Base-by-base conservation (phyloP, 2,888 invertebrate species). In the Slavum lentiscoides region DNA sequence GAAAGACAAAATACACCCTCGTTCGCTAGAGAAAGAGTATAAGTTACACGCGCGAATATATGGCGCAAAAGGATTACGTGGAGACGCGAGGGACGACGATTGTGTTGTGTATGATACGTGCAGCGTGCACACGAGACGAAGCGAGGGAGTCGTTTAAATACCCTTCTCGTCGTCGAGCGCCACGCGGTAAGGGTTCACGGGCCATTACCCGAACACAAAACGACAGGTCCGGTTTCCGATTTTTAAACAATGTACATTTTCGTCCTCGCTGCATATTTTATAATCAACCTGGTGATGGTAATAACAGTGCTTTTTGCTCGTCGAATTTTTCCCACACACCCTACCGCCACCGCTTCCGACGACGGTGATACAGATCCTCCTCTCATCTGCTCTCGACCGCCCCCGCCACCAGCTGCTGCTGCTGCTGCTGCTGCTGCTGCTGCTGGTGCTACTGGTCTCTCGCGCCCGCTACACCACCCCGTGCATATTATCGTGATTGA, bases 221-320 rank as follows among this genome's bases (percentile, higher is more conserved):
- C 80, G 70, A 80, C 80, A 80, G 80, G 80, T 72, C 70, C 80
- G 80, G 80, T 80, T 80, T 76, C 49, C 68, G 75, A 68, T 76
- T 59, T 30, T 43, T 66, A 80, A 72, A 80, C 80, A 64, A 39
- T n/a, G 43, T 17, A 37, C 39, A 59, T 76, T 69, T 76, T 17
- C 37, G 37, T 53, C 30, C 53, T 55, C 8, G 37, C 37, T 30
- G 30, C 30, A 30, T 30, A 30, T 30, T 30, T 55, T 74, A 55
- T 66, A 49, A 74, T 74, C 30, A 66, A 23, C 64, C 64, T 74
- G 64, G 64, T 66, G 61, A 62, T 61, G 64, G 74, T 23, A 62
- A 30, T 72, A 59, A 59, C 59, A 39, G 23, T n/a, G 21, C 23
- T 30, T 30, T 30, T 30, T 30, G 30, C 30, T 73, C 72, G 62